These are phyloP conservation scores for Drosophila mimica DNA, from an alignment of 2,888 invertebrate genomes.

Conservation along the genomic window DNA sequence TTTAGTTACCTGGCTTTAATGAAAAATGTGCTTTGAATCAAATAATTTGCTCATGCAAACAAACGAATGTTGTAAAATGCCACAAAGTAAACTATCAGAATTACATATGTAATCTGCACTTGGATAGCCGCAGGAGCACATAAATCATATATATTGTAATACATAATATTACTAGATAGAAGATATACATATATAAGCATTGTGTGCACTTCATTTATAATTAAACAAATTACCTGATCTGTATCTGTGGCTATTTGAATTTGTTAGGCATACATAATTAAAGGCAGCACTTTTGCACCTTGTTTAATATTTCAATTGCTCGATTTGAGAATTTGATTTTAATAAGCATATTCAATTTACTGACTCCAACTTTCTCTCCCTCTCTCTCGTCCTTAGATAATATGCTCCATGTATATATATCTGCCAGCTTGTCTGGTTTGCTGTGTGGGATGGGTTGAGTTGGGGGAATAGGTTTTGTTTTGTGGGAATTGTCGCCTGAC, in stretches of 20 bases:
- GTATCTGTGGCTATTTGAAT: background rate
- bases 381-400: background rate
- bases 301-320: background rate
- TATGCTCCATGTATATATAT: background rate
- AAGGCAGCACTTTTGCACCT: background rate
- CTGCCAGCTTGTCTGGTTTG: background rate
- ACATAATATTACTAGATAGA: background rate
- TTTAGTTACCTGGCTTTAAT: background rate
- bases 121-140: background rate
- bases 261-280: background rate
- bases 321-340: background rate
- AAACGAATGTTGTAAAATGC: background rate
- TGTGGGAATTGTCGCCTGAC: conserved; percentile 33
- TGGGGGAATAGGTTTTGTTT: conserved; percentile 1
- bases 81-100: background rate
- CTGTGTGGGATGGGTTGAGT: background rate
- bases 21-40: background rate
- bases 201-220: background rate
- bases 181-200: background rate
- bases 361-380: background rate
- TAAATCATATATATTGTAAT: background rate
- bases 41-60: background rate
- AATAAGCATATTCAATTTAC: background rate
- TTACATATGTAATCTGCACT: background rate
- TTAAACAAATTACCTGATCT: background rate